Conservation (phyloP, 2,113 vertebrate genomes). For the Pandion haliaetus region DNA sequence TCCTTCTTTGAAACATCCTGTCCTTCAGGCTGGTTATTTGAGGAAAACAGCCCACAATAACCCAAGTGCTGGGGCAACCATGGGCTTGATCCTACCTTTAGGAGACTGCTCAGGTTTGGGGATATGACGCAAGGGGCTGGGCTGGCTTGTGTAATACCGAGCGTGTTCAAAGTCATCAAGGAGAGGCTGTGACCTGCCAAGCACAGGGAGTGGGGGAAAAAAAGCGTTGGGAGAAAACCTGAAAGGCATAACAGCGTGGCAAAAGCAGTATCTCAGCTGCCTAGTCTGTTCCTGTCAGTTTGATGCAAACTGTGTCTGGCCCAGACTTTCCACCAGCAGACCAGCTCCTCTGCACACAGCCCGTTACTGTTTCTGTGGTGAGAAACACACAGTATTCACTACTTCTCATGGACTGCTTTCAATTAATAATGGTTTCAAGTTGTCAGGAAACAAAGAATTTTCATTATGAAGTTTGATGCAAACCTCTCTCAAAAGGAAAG, state of each 20-base stretch:
- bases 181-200: constrained; percentile 65
- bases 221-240: neutral
- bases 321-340: neutral
- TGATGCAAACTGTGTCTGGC: neutral
- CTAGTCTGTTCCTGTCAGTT: neutral
- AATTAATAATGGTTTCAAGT: neutral
- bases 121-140: constrained; percentile 58
- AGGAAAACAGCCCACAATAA: neutral
- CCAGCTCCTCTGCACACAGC: neutral
- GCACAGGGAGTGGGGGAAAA: neutral
- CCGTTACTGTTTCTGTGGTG: neutral
- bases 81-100: constrained; percentile 66
- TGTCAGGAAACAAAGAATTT: neutral
- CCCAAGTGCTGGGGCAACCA: neutral
- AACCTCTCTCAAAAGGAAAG: neutral
- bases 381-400: neutral
- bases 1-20: neutral
- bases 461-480: neutral
- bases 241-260: neutral
- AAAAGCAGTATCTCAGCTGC: neutral
- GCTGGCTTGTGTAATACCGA: constrained; percentile 58
- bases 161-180: constrained; percentile 26
- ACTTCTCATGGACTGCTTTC: neutral
- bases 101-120: constrained; percentile 72
- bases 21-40: neutral